Base-by-base conservation (phyloP, 2,113 vertebrate genomes). In the Ceyx cyanopectus region DNA sequence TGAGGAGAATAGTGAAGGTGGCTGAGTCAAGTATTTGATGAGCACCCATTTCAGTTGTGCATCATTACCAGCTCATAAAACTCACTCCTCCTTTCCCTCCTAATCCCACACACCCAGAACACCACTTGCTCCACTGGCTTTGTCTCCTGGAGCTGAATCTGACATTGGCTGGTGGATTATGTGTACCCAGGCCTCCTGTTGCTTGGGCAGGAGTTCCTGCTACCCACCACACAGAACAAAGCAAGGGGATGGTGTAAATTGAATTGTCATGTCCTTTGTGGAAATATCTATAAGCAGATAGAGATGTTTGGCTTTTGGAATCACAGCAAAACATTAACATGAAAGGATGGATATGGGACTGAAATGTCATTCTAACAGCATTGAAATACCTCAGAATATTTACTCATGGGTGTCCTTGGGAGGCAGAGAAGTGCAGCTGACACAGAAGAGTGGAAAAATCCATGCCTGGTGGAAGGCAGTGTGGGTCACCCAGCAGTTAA, bases 361-460 rank as follows among this genome's bases (percentile, higher is more conserved):
- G 70, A 85, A 87, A 81, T 60, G 57, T 87, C 50, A 77, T 79
- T 92, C 54, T 32, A 85, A 37, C 12, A 68, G 45, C 62, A 57
- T 84, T 41, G 75, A 53, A 87, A 48, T 65, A 87, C 40, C 82
- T 92, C 74, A 73, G 58, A 84, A 40, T 89, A 91, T 95, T 89
- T 85, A 77, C 89, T 82, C 61, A 60, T 60, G 34, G 46, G 68
- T 80, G 85, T 72, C 81, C 78, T 27, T 82, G 84, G 61, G 62
- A 95, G 70, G 66, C 75, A 87, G 67, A 79, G 86, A 70, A 95
- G 74, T 83, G 74, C 24, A 82, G 51, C 84, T 93, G 85, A 87
- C 89, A 85, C 41, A 46, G 51, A 57, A 84, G 54, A 92, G 67
- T 78, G 92, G 87, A 94, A 93, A 96, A 96, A 96, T 89, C 81